phyloP scores from a whole-genome alignment of 2,888 invertebrate species.

The Agonopterix subpropinquella region DNA sequence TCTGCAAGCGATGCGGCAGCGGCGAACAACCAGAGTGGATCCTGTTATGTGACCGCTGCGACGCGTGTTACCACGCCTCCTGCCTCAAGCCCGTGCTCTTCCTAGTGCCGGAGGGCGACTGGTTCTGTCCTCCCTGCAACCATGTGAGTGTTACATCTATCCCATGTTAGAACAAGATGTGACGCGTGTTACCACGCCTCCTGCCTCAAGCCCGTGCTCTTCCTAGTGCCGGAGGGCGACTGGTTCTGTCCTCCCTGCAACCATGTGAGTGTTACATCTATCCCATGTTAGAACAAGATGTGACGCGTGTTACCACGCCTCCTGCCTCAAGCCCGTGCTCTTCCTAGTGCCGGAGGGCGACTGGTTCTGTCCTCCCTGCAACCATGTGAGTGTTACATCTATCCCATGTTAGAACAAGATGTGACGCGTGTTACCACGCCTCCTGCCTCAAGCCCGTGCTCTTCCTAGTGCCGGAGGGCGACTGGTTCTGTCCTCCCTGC shows the following conservation, averaged over 20 bases:
- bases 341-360: conserved; percentile 97
- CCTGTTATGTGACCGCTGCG: conserved; percentile 95
- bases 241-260: conserved; percentile 99
- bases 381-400: conserved; percentile 82
- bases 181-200: conserved; percentile 98
- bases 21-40: conserved; percentile 98
- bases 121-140: conserved; percentile 98
- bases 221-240: conserved; percentile 96
- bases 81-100: conserved; percentile 95
- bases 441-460: conserved; percentile 95
- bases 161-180: conserved; percentile 61
- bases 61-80: conserved; percentile 97
- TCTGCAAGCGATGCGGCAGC: conserved; percentile 93
- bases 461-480: conserved; percentile 95
- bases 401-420: conserved; percentile 37
- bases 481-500: conserved; percentile 99
- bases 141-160: conserved; percentile 79
- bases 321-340: conserved; percentile 93
- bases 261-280: conserved; percentile 79
- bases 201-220: conserved; percentile 93
- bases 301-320: conserved; percentile 98
- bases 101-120: conserved; percentile 97
- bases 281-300: conserved; percentile 59
- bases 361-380: conserved; percentile 98
- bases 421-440: conserved; percentile 98